Percentiles rank a stretch among this genome's conserved stretches.
Evolutionary conservation across 2,113 vertebrate genomes (phyloP).

Genomic region (Cottus gobio): DNA sequence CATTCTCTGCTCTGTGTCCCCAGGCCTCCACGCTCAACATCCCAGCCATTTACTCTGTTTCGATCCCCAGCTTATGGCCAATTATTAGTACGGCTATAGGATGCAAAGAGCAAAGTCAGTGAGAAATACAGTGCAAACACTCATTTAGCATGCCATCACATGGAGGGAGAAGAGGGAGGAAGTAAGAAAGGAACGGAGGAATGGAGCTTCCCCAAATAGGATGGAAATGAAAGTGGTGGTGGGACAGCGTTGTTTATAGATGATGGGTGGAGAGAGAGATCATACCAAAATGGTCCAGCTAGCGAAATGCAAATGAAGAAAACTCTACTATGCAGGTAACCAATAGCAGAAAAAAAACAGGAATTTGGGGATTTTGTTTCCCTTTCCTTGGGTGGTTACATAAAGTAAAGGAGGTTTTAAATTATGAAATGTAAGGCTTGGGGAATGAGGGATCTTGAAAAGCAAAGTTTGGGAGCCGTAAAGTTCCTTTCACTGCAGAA

Average conservation of each 20-base stretch:
- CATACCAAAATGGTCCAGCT: slow-evolving; percentile 54
- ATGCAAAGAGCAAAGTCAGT: slow-evolving; percentile 59
- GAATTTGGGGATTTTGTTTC: neutral
- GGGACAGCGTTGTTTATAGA: neutral
- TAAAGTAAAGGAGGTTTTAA: slow-evolving; percentile 24
- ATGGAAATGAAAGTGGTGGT: slow-evolving; percentile 13
- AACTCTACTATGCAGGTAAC: slow-evolving; percentile 32
- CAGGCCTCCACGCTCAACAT: slow-evolving; percentile 58
- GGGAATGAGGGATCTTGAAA: neutral
- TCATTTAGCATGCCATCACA: slow-evolving; percentile 72
- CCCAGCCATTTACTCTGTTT: slow-evolving; percentile 74
- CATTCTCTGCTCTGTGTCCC: slow-evolving; percentile 29
- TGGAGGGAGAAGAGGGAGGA: neutral
- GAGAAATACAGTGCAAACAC: slow-evolving; percentile 67
- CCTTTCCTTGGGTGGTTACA: slow-evolving; percentile 25
- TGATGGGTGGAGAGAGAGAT: slow-evolving; percentile 29
- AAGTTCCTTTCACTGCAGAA: slow-evolving; percentile 1
- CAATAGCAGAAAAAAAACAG: neutral
- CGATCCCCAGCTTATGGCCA: slow-evolving; percentile 73
- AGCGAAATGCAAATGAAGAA: slow-evolving; percentile 71
- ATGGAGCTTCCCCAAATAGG: slow-evolving; percentile 32
- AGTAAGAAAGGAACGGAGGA: neutral
- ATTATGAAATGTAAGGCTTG: neutral
- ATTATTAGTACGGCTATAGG: slow-evolving; percentile 72
- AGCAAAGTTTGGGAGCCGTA: neutral